Evolutionary conservation across 1,140 invertebrate species (phyloP).

Genomic region (Epicauta chinensis): DNA sequence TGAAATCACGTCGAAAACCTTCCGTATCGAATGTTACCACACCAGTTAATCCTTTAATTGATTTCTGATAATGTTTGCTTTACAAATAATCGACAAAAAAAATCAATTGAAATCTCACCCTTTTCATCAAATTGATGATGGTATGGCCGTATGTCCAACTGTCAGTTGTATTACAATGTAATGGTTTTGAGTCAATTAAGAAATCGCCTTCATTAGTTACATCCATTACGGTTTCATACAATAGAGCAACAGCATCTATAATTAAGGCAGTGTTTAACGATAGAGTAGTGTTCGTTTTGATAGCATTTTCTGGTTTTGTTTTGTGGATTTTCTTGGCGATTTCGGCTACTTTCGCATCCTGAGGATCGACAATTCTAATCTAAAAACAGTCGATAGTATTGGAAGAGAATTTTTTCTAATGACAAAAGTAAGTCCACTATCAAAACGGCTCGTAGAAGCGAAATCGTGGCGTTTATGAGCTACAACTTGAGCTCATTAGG

Average conservation of each 20-base stretch:
- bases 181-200: constrained; percentile 39
- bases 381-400: background rate
- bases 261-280: constrained; percentile 57
- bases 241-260: constrained; percentile 71
- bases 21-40: constrained; percentile 76
- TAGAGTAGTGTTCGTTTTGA: constrained; percentile 5
- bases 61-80: constrained; percentile 20
- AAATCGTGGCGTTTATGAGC: too few species aligned
- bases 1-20: constrained; percentile 75
- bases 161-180: constrained; percentile 61
- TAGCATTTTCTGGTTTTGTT: background rate
- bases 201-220: constrained; percentile 44
- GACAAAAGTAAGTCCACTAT: too few species aligned
- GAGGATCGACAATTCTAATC: constrained; percentile 23
- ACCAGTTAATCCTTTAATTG: constrained; percentile 70
- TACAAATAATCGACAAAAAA: background rate
- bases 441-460: too few species aligned
- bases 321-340: constrained; percentile 37
- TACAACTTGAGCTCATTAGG: too few species aligned
- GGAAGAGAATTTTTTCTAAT: too few species aligned
- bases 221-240: constrained; percentile 63
- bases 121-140: constrained; percentile 82
- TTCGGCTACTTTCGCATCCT: constrained; percentile 44
- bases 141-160: constrained; percentile 79
- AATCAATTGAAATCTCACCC: constrained; percentile 29